phyloP scores from a whole-genome alignment of 2,888 invertebrate species.

The Xestia c-nigrum region DNA sequence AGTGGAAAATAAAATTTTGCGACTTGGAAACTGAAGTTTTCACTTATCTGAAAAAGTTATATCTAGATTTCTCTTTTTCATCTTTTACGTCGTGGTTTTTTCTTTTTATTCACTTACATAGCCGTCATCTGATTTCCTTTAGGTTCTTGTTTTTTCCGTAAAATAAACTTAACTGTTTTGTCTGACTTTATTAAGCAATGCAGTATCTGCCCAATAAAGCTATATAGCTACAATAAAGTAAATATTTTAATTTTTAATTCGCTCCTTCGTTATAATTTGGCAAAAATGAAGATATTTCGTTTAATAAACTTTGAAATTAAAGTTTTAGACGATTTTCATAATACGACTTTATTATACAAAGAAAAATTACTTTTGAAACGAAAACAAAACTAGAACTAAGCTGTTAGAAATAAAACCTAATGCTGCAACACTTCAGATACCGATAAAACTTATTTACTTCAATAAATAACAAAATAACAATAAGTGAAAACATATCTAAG shows the following conservation, averaged over 20 bases:
- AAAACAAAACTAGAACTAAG: background rate
- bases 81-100: background rate
- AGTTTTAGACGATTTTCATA: background rate
- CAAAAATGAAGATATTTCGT: background rate
- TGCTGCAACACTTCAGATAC: background rate
- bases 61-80: constrained; percentile 19
- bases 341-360: background rate
- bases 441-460: constrained; percentile 5
- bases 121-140: background rate
- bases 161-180: background rate
- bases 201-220: background rate
- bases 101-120: background rate
- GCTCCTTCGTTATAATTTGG: background rate
- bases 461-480: constrained; percentile 37
- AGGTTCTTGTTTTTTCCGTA: too few relatives aligned
- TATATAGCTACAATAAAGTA: too few relatives aligned
- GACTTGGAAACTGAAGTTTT: constrained; percentile 34
- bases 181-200: background rate
- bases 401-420: background rate
- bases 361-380: background rate
- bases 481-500: constrained; percentile 23
- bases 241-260: background rate
- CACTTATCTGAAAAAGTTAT: constrained; percentile 17
- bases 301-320: background rate
- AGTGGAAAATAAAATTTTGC: constrained; percentile 33